Base-by-base conservation (phyloP, 2,113 vertebrate genomes). In the Petrocephalus microphthalmus region DNA sequence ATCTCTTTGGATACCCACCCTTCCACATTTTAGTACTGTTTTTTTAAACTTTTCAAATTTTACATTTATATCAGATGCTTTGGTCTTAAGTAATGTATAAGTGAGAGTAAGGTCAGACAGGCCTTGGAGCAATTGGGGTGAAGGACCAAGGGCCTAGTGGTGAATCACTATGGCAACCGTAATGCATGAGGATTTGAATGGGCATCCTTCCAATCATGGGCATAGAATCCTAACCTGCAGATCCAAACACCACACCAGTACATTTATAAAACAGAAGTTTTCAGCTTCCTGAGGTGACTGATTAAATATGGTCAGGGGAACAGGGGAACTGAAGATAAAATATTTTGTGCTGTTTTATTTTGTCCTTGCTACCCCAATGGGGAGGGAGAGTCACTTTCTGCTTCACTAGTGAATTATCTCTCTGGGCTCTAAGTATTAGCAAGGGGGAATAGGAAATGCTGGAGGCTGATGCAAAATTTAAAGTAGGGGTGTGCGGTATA, bases 11-110 rank as follows among this genome's bases (percentile, higher is more conserved):
- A 71, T 74, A 45, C 47, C 47, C 60, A 87, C 47, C 64, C 64
- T 74, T 74, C n/a, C 86, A 67, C 86, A 37, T 87, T 87, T 78
- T 33, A 25, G 51, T 71, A 52, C n/a, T 67, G 25, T 11, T 25
- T 29, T 53, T 67, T 25, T 1, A 3, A 3, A 11, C 60, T 42
- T 42, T 42, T 42, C 42, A 42, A 42, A 42, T 42, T 42, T 42
- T 42, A 42, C 1, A 67, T 67, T 64, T 64, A 25, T 67, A 67
- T 8, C 60, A 67, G n/a, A 5, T 7, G 7, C 7, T 49, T 49
- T 49, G 47, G 25, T 67, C 25, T n/a, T 67, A 29, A 29, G 10
- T 67, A 29, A 13, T 0, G 0, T 67, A 1, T 67, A 13, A 67
- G 11, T 67, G 60, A 29, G n/a, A 67, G n/a, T n/a, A 4, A 29